These are phyloP conservation scores for Nymphalis io DNA, from an alignment of 1,140 invertebrate species.

Conservation along the genomic window DNA sequence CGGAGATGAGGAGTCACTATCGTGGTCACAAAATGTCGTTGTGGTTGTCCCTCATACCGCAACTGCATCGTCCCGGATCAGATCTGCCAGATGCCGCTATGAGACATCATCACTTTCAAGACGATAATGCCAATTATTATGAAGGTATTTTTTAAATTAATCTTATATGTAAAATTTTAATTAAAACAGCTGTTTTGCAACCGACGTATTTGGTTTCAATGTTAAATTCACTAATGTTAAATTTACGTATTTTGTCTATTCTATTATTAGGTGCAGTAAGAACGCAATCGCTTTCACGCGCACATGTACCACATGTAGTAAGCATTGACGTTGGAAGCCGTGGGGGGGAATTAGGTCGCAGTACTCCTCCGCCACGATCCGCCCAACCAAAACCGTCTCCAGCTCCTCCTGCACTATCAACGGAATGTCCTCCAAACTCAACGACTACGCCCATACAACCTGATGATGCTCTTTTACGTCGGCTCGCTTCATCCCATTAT, in stretches of 20 bases:
- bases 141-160: slow-evolving; percentile 50
- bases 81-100: slow-evolving; percentile 82
- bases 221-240: too few species aligned
- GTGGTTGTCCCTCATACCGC: slow-evolving; percentile 95
- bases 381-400: slow-evolving; percentile 60
- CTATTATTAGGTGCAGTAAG: slow-evolving; percentile 83
- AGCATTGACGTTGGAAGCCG: slow-evolving; percentile 60
- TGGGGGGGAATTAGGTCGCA: slow-evolving; percentile 64
- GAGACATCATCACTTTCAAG: slow-evolving; percentile 90
- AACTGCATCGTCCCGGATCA: slow-evolving; percentile 89
- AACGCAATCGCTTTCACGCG: slow-evolving; percentile 84
- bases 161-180: neutral
- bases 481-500: slow-evolving; percentile 89
- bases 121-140: slow-evolving; percentile 76
- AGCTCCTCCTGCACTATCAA: slow-evolving; percentile 74
- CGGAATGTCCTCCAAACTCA: slow-evolving; percentile 86
- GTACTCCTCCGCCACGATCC: slow-evolving; percentile 70
- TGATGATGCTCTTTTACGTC: slow-evolving; percentile 86
- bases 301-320: slow-evolving; percentile 79
- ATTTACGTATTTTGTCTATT: neutral
- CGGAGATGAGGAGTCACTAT: slow-evolving; percentile 91
- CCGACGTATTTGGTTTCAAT: too few species aligned
- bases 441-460: slow-evolving; percentile 75
- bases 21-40: slow-evolving; percentile 94
- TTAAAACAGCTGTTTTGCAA: too few species aligned